These are phyloP conservation scores for Diabrotica virgifera DNA, from an alignment of 1,140 invertebrate species.

Conservation along the genomic window DNA sequence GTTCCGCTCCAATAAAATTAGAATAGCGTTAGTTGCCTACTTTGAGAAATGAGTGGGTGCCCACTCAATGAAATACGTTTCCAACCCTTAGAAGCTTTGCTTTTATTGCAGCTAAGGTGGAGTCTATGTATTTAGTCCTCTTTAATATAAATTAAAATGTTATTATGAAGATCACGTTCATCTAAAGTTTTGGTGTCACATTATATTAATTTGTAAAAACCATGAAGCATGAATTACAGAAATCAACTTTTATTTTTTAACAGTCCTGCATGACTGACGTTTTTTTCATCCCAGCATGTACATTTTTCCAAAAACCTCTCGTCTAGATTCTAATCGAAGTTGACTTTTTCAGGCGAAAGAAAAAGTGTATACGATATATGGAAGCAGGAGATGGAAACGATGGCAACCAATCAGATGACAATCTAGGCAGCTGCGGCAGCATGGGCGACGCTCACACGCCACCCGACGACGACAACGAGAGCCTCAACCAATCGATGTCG, in stretches of 20 bases:
- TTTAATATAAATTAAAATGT: no score
- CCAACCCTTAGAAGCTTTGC: no score
- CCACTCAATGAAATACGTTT: no score
- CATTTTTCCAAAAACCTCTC: not conserved
- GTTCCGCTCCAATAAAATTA: no score
- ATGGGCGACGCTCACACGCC: constrained; percentile 70
- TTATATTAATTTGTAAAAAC: no score
- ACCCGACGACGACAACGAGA: constrained; percentile 63
- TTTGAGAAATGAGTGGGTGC: no score
- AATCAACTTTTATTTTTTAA: not conserved
- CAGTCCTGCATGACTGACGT: constrained; percentile 12
- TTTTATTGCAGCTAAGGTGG: no score
- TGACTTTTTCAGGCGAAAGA: constrained; percentile 83
- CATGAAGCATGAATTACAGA: no score
- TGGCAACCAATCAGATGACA: constrained; percentile 76
- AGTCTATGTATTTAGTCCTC: no score
- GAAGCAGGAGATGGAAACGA: constrained; percentile 68
- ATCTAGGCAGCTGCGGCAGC: constrained; percentile 70
- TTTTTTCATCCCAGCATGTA: constrained; percentile 25
- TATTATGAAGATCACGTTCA: no score
- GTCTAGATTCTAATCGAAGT: not conserved
- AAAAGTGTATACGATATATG: constrained; percentile 96
- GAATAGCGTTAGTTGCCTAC: no score
- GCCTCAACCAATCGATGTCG: constrained; percentile 66
- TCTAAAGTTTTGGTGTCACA: no score